Evolutionary conservation across 2,797 vertebrate genomes (phyloP).

Genomic region (Chelonia mydas): DNA sequence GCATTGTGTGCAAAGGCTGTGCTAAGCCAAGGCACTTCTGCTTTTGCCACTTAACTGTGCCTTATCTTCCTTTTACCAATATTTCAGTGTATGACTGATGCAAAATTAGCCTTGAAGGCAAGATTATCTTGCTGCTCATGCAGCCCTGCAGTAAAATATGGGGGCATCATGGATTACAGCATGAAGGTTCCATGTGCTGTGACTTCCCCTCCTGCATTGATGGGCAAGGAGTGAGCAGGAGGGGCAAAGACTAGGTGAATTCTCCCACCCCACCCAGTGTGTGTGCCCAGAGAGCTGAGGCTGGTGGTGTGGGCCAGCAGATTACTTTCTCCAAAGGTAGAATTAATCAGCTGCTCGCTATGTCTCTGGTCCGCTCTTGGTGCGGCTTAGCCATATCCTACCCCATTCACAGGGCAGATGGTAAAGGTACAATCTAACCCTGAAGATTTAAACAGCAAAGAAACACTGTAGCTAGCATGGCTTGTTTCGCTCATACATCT

Average conservation of each 20-base stretch:
- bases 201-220: not conserved
- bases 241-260: not conserved
- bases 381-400: not conserved
- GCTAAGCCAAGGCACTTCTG: not conserved
- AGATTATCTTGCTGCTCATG: not conserved
- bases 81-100: not conserved
- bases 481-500: slow-evolving; percentile 38
- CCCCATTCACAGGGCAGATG: not conserved
- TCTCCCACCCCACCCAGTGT: not conserved
- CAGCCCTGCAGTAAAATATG: not conserved
- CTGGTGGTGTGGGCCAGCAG: not conserved
- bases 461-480: not conserved
- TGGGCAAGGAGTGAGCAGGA: not conserved
- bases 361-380: not conserved
- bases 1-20: not conserved
- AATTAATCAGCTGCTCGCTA: rapidly evolving
- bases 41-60: not conserved
- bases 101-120: not conserved
- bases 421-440: not conserved
- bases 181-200: not conserved
- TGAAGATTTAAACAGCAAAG: not conserved
- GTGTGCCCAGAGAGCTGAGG: not conserved
- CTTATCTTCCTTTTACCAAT: not conserved
- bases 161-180: not conserved
- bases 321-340: rapidly evolving